Evolutionary conservation across 2,113 vertebrate species (phyloP).

Genomic region (Pituophis catenifer): DNA sequence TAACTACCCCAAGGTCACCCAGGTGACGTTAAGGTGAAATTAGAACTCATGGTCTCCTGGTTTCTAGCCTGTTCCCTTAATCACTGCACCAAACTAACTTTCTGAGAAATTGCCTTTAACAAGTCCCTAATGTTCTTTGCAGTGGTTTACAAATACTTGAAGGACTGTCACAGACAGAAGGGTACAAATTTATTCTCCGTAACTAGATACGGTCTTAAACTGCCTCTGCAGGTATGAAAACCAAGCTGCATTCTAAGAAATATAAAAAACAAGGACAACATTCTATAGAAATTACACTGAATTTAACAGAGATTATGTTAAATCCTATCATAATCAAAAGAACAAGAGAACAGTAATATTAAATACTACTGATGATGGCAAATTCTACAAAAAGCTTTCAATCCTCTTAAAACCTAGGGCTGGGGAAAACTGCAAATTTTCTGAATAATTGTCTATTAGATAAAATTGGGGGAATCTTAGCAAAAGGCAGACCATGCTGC

Average conservation of each 20-base stretch:
- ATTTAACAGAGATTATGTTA: conserved; percentile 15
- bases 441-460: neutral
- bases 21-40: neutral
- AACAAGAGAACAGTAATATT: neutral
- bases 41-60: neutral
- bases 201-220: neutral
- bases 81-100: neutral
- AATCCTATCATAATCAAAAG: neutral
- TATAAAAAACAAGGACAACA: neutral
- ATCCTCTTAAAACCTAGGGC: neutral
- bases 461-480: neutral
- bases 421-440: neutral
- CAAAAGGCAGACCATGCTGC: neutral
- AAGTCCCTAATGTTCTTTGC: neutral
- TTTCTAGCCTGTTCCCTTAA: neutral
- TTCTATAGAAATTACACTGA: conserved; percentile 10
- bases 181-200: neutral
- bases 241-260: neutral
- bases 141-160: neutral
- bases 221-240: neutral
- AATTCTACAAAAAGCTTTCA: neutral
- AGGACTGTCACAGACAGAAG: neutral
- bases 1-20: neutral
- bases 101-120: neutral
- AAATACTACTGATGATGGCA: neutral